Percentiles rank a stretch among this genome's conserved stretches.
Conservation (phyloP, 2,797 vertebrate species). For the Kryptopterus vitreolus region DNA sequence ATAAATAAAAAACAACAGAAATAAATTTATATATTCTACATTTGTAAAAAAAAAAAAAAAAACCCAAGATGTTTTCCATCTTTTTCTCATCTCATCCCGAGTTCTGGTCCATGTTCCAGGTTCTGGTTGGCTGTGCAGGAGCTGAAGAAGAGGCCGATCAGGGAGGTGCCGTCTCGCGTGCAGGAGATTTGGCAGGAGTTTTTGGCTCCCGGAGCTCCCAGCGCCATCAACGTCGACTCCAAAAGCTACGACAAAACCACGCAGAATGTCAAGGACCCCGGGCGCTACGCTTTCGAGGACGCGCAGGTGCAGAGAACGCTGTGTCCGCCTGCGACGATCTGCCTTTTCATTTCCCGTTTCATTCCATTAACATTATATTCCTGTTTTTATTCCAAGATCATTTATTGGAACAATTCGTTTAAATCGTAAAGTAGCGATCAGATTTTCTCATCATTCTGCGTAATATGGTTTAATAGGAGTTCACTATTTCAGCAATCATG, state of each 20-base stretch:
- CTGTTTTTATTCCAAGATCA: not conserved
- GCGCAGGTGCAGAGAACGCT: conserved; percentile 80
- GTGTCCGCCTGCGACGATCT: not conserved
- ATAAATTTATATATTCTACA: not conserved
- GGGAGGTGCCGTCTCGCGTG: conserved; percentile 88
- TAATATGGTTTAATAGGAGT: not conserved
- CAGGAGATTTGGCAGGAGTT: conserved; percentile 98
- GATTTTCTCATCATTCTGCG: not conserved
- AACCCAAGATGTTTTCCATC: not conserved
- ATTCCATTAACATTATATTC: not conserved
- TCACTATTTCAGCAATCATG: too few relatives aligned
- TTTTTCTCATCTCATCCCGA: not conserved
- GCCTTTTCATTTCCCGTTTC: too few relatives aligned
- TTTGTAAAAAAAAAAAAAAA: not conserved
- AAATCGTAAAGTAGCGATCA: not conserved
- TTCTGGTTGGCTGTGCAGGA: conserved; percentile 98
- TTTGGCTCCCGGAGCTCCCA: conserved; percentile 90
- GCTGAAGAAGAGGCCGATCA: conserved; percentile 90
- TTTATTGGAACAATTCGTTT: not conserved
- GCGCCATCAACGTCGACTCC: conserved; percentile 95
- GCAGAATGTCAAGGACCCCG: conserved; percentile 94
- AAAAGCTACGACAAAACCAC: conserved; percentile 97
- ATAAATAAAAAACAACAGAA: not conserved
- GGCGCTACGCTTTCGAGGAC: conserved; percentile 92
- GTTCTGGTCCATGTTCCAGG: conserved; percentile 65